Evolutionary conservation across 1,140 invertebrate genomes (phyloP).

Genomic region (Wiebesia pumilae): DNA sequence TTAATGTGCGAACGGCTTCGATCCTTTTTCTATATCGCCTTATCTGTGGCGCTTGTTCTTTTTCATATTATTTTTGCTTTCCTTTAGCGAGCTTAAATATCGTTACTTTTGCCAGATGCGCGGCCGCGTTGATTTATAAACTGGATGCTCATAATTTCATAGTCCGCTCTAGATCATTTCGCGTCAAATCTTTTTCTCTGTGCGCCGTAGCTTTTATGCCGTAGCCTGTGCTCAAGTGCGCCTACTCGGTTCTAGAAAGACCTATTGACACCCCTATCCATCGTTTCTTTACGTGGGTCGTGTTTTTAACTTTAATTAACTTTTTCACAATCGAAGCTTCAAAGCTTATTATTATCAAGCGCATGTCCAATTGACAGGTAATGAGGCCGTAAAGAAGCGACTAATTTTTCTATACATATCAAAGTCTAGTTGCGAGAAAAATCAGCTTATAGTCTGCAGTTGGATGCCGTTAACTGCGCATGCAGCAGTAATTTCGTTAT

Average conservation of each 20-base stretch:
- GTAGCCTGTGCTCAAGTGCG: background rate
- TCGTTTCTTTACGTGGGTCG: no score
- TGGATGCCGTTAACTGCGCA: no score
- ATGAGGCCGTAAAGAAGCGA: no score
- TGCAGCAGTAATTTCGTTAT: no score
- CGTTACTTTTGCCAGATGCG: slow-evolving; percentile 20
- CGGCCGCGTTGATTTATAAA: slow-evolving; percentile 37
- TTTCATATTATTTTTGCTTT: background rate
- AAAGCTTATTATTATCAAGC: no score
- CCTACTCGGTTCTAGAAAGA: background rate
- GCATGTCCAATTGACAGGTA: no score
- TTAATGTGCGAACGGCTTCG: slow-evolving; percentile 55
- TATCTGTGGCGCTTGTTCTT: slow-evolving; percentile 7
- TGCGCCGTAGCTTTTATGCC: background rate
- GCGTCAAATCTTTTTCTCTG: background rate
- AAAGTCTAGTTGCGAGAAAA: no score
- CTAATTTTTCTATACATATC: no score
- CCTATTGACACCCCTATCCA: background rate
- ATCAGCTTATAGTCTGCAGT: no score
- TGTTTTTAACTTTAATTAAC: no score
- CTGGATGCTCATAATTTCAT: slow-evolving; percentile 20
- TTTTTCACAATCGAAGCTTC: no score
- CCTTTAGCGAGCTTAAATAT: slow-evolving; percentile 1
- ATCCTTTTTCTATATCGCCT: slow-evolving; percentile 35
- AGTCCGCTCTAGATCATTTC: slow-evolving; percentile 3